Conservation (phyloP, 2,888 invertebrate genomes). For the Latrodectus elegans region DNA sequence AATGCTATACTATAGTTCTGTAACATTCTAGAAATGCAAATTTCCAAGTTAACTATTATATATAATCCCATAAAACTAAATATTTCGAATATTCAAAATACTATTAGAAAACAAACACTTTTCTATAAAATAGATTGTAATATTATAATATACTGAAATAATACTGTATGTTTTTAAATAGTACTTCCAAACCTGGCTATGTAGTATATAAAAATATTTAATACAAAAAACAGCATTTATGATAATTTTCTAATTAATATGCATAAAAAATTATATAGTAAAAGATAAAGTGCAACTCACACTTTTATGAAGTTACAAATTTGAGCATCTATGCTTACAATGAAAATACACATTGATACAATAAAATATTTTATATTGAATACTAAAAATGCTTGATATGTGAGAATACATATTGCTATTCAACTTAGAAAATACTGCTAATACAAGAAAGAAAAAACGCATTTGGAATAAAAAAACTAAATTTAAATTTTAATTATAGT, state of each 20-base stretch:
- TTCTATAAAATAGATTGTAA: constrained; percentile 19
- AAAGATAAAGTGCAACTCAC: constrained; percentile 17
- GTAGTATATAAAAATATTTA: constrained; percentile 46
- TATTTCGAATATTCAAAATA: constrained; percentile 30
- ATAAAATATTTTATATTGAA: constrained; percentile 26
- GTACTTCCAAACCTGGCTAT: constrained; percentile 18
- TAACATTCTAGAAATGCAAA: constrained; percentile 1
- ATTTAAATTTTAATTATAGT: neutral
- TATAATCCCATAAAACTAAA: constrained; percentile 10
- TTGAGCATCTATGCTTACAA: constrained; percentile 24
- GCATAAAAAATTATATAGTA: constrained; percentile 28
- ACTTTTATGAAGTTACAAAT: constrained; percentile 18
- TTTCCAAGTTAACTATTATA: constrained; percentile 15
- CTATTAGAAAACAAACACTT: neutral
- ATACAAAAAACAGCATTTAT: constrained; percentile 31
- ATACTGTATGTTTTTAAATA: constrained; percentile 11
- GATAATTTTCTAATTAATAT: constrained; percentile 3
- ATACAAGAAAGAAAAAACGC: constrained; percentile 9
- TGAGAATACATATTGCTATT: constrained; percentile 17
- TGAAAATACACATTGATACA: constrained; percentile 20
- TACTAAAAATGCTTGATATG: constrained; percentile 44
- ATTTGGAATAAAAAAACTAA: neutral
- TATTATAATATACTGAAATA: constrained; percentile 22
- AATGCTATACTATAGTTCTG: constrained; percentile 8
- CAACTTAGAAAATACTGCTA: neutral